Base-by-base conservation (phyloP, 2,888 invertebrate genomes). In the Sacculina carcini region DNA sequence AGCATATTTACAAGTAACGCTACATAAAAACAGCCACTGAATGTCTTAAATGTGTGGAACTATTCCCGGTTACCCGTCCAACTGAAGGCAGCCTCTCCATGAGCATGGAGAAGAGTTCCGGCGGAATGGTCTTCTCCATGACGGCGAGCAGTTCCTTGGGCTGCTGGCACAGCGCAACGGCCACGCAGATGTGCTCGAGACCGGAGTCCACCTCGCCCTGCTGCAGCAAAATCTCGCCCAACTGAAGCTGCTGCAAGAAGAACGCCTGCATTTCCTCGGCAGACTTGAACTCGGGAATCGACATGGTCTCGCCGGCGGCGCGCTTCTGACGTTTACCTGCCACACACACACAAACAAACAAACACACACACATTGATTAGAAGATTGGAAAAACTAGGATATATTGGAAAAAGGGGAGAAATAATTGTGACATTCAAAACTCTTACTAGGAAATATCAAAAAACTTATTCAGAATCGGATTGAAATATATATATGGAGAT, bases 131-230 rank as follows among this genome's bases (percentile, higher is more conserved):
- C 68, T 90, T 87, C 68, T 92, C 87, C 51, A 98, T 73, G 55
- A 86, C 79, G 63, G 80, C 76, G 48, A 92, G 72, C 50, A 92
- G 70, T 64, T 89, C 85, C 61, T 81, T 78, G 1, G 89, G 85
- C 65, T 96, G 90, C 12, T 90, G 92, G 64, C 96, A 96, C 26
- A 96, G 84, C 4, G 89, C 83, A n/a, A 98, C 84, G 9, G 96
- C 96, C 67, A 89, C 90, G 40, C 86, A 84, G 58, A 98, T 75
- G 69, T 96, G 96, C 65, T 92, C 89, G 49, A 94, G 84, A 34
- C 90, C 96, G 44, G 76, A 79, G 58, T 90, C 84, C 55, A 85
- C 66, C 61, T 87, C 81, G 14, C 87, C 87, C n/a, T 75, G 75
- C 14, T 79, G 78, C 59, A 94, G 69, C 55, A 89, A 66, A 62